Percentiles rank a stretch among this genome's conserved stretches.
These are phyloP conservation scores for Pteronotus mesoamericanus DNA, from an alignment of 2,797 vertebrate species.

Conservation along the genomic window DNA sequence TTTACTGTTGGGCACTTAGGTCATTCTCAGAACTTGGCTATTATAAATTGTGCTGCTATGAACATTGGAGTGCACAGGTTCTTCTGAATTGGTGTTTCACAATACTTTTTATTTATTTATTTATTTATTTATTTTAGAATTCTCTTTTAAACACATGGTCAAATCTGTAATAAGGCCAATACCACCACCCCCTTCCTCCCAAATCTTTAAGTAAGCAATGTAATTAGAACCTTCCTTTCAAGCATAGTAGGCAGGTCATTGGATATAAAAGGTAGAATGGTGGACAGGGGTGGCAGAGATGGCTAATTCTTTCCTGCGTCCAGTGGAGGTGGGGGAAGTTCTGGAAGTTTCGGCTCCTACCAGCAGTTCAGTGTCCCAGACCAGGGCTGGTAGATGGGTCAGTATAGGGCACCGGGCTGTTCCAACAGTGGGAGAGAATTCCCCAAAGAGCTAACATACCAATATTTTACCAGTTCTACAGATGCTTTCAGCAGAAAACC, in stretches of 20 bases:
- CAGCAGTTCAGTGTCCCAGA: no score
- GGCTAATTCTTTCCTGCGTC: not conserved
- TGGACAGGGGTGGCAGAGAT: not conserved
- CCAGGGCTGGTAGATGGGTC: not conserved
- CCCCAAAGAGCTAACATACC: not conserved
- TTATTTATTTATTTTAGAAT: no score
- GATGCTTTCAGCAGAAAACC: not conserved
- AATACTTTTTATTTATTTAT: no score
- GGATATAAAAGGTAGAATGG: not conserved
- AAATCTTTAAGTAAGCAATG: not conserved
- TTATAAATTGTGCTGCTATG: no score
- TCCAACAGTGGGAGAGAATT: not conserved
- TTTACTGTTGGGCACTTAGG: no score
- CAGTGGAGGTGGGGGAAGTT: not conserved
- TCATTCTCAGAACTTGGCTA: no score
- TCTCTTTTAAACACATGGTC: not conserved
- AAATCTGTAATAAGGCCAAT: not conserved
- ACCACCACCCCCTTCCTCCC: not conserved
- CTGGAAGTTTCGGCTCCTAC: no score
- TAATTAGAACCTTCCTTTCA: not conserved
- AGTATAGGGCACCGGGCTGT: not conserved
- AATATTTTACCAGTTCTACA: not conserved
- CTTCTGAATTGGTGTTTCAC: no score
- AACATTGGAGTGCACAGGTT: no score
- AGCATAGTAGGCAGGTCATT: not conserved